These are phyloP conservation scores for Steinernema feltiae DNA, from an alignment of 1,140 invertebrate species.

Conservation along the genomic window DNA sequence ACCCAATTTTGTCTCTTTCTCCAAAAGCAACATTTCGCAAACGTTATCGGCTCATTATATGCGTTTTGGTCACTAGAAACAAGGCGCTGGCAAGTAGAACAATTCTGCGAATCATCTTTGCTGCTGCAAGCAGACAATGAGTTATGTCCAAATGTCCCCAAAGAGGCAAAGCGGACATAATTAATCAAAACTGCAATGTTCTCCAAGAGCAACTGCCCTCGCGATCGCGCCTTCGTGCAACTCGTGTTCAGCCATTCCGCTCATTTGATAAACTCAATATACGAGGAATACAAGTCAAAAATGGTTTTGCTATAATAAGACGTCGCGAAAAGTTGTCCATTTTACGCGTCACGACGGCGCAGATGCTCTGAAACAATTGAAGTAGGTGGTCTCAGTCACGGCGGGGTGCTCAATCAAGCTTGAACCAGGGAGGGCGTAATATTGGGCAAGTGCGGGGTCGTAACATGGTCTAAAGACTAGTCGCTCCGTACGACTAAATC, in stretches of 20 bases:
- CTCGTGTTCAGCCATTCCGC: no score
- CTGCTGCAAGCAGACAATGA: neutral
- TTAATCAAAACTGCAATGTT: slow-evolving; percentile 3
- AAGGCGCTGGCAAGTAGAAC: neutral
- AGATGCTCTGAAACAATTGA: slow-evolving; percentile 5
- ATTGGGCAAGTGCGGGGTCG: neutral
- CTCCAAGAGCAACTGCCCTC: neutral
- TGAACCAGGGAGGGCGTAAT: slow-evolving; percentile 6
- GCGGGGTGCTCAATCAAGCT: slow-evolving; percentile 3
- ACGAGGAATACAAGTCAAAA: neutral
- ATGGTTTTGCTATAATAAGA: no score
- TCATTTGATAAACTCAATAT: no score
- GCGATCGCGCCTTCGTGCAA: neutral
- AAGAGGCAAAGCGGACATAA: neutral
- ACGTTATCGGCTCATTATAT: neutral
- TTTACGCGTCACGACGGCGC: neutral
- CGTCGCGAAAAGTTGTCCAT: neutral
- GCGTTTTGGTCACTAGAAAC: neutral
- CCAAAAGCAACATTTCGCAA: neutral
- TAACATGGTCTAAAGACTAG: neutral
- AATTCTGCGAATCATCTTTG: neutral
- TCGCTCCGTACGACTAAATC: neutral
- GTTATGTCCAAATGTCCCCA: slow-evolving; percentile 2
- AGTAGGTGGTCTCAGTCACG: neutral
- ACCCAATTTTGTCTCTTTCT: neutral